These are phyloP conservation scores for Hydractinia symbiolongicarpus DNA, from an alignment of 30 jellyfish, hydroid and myxozoan genomes.

Conservation along the genomic window DNA sequence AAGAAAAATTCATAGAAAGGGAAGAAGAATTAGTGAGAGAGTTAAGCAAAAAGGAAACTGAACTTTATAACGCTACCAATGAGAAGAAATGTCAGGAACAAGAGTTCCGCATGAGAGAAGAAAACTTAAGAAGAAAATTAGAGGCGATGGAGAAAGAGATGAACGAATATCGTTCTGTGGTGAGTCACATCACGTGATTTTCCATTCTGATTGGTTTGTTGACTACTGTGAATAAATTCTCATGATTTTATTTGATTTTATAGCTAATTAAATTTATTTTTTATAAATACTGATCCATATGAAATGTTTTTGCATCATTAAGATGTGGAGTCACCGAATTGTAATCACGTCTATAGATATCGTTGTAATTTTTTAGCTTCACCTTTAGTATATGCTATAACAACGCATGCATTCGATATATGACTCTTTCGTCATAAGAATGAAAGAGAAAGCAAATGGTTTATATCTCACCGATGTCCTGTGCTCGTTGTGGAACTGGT, in stretches of 20 bases:
- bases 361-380: no score
- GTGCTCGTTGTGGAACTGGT: slow-evolving; percentile 77
- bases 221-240: neutral
- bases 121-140: neutral
- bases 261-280: neutral
- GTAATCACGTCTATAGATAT: neutral
- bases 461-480: slow-evolving; percentile 64
- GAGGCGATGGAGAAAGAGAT: slow-evolving; percentile 7
- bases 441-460: no score
- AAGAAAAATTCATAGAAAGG: neutral
- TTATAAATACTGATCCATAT: neutral
- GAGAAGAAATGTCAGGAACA: neutral
- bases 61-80: neutral
- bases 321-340: neutral
- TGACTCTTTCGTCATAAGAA: no score
- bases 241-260: neutral
- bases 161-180: slow-evolving; percentile 1
- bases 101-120: slow-evolving; percentile 1
- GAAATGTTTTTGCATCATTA: neutral
- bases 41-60: neutral
- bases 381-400: no score
- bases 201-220: no score
- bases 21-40: slow-evolving; percentile 1
- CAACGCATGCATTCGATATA: no score
- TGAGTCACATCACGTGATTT: neutral